phyloP scores from a whole-genome alignment of 2,113 vertebrate genomes.

The Nanorana parkeri region DNA sequence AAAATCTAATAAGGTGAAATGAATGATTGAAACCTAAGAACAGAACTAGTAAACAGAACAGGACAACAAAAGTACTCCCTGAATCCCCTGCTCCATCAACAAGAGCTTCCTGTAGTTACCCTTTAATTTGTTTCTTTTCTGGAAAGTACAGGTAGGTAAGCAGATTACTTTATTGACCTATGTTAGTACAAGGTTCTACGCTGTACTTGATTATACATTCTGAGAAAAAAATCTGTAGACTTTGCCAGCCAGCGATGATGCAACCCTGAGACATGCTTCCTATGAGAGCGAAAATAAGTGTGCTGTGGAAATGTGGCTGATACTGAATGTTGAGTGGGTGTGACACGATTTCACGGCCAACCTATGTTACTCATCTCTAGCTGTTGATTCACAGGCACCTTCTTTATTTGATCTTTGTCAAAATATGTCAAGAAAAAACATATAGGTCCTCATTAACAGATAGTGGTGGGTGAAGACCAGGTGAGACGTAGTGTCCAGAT shows the following conservation, averaged over 20 bases:
- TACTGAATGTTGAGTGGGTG: slow-evolving; percentile 36
- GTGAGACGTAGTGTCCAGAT: too few relatives aligned
- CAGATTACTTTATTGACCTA: too few relatives aligned
- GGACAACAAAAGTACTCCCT: too few relatives aligned
- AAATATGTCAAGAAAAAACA: slow-evolving; percentile 56
- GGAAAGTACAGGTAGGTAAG: too few relatives aligned
- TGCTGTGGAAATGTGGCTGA: slow-evolving; percentile 6
- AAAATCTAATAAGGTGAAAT: too few relatives aligned
- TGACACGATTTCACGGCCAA: slow-evolving; percentile 63
- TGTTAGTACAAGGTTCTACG: background rate
- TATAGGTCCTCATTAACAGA: too few relatives aligned
- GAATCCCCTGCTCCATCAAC: too few relatives aligned
- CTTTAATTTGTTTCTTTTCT: too few relatives aligned
- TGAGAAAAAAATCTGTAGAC: slow-evolving; percentile 61
- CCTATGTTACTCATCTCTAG: slow-evolving; percentile 62
- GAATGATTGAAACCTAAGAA: too few relatives aligned
- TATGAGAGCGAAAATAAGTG: background rate
- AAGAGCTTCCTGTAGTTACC: too few relatives aligned
- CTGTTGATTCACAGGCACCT: slow-evolving; percentile 36
- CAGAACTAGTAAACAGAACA: too few relatives aligned
- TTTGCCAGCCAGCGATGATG: background rate
- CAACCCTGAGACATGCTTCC: background rate
- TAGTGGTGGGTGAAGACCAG: too few relatives aligned
- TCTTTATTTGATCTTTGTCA: slow-evolving; percentile 62
- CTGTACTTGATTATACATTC: slow-evolving; percentile 37